These are phyloP conservation scores for Corythornis cristatus DNA, from an alignment of 2,113 vertebrate species.

Conservation along the genomic window DNA sequence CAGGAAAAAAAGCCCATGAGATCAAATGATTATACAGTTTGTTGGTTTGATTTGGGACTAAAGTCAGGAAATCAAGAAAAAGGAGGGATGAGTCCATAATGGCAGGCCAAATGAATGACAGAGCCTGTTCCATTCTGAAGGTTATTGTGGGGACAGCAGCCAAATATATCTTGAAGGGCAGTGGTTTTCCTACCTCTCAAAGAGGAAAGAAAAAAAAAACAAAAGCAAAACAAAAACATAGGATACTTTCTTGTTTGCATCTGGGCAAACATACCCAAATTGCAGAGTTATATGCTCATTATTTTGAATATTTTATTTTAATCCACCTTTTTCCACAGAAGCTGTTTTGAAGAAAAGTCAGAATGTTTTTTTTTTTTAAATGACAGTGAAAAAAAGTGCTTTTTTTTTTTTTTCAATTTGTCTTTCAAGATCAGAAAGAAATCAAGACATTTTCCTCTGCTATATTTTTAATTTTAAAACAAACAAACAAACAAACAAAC, in stretches of 20 bases:
- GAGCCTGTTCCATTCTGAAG: neutral
- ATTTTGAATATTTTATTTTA: neutral
- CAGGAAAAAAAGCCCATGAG: neutral
- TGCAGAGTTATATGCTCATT: neutral
- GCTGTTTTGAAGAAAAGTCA: neutral
- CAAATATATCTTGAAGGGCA: neutral
- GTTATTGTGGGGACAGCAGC: neutral
- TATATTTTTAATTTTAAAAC: neutral
- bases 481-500: fast-evolving
- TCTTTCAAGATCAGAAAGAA: neutral
- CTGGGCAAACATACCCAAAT: neutral
- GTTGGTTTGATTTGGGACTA: neutral
- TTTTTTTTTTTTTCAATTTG: neutral
- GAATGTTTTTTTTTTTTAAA: neutral
- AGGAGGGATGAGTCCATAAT: neutral
- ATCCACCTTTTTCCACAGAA: neutral
- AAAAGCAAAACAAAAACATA: neutral
- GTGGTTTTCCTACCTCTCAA: neutral
- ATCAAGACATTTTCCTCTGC: neutral
- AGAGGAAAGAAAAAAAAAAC: neutral
- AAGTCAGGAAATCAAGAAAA: neutral
- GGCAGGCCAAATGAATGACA: neutral
- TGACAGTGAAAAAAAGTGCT: neutral
- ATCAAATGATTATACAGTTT: neutral
- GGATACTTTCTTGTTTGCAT: neutral